Base-by-base conservation (phyloP, 2,888 invertebrate genomes). In the Dascillus cervinus region DNA sequence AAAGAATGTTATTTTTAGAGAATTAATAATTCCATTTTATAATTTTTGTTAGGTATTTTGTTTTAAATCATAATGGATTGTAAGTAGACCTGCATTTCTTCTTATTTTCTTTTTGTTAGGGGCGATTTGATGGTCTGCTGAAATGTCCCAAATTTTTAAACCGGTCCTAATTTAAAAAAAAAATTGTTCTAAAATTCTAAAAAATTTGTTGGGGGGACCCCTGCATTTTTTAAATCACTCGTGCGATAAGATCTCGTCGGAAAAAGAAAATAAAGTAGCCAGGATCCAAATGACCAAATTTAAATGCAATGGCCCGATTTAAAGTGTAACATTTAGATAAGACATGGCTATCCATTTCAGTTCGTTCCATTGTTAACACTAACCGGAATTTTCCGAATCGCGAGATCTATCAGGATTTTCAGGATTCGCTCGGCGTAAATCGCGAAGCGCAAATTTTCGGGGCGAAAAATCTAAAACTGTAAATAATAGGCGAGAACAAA, bases 301-400 rank as follows among this genome's bases (percentile, higher is more conserved):
- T 63, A 63, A 63, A 64, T 64, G 64, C 64, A 64, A 64, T 60
- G 59, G 52, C 55, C 50, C 49, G 55, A 45, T 62, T 64, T 63
- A 63, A 63, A 63, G 52, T 56, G 52, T 41, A 41, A 41, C 59
- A 60, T 64, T 63, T 63, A 64, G 64, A 64, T 64, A 64, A 64
- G 64, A 61, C 60, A 59, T 49, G 60, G 57, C 60, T 58, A 62
- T 62, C 63, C 52, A 62, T 62, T 39, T 29, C 32, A 26, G 27
- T 28, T 34, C 35, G 32, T n/a, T 12, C 35, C 11, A 26, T 39
- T 35, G 35, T 35, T 35, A 13, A 13, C 25, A 11, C 19, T 22
- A 15, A 27, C 21, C 17, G 5, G 8, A 22, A 11, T 24, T 25
- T 9, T 25, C 10, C 20, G 25, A 31, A 31, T 31, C 31, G 4